Conservation (phyloP, 2,113 vertebrate species). For the Archilochus colubris region DNA sequence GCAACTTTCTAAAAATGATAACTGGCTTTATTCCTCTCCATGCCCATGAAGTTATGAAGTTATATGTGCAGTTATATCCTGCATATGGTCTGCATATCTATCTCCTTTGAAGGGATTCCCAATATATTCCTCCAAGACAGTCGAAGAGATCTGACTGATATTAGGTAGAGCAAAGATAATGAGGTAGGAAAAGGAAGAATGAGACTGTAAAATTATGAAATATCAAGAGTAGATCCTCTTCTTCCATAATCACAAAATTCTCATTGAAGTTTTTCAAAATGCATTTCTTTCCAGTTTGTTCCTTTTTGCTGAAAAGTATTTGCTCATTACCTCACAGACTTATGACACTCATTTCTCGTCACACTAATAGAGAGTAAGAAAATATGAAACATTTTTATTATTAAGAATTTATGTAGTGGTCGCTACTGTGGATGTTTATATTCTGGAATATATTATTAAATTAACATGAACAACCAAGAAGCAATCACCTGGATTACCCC, state of each 20-base stretch:
- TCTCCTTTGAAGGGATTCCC: not conserved
- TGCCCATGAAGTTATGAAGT: not conserved
- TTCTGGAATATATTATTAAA: not conserved
- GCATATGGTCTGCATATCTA: not conserved
- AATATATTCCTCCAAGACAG: not conserved
- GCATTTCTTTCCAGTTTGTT: not conserved
- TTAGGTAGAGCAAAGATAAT: not conserved
- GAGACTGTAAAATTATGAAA: not conserved
- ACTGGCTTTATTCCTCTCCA: not conserved
- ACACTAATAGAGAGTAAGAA: not conserved
- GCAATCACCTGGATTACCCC: not conserved
- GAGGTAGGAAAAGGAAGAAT: not conserved
- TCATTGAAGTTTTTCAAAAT: not conserved
- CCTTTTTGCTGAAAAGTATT: not conserved
- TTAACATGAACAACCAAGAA: not conserved
- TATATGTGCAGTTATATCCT: too few relatives aligned
- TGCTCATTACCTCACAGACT: not conserved
- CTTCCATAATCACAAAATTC: not conserved
- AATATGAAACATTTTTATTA: not conserved
- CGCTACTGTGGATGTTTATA: not conserved
- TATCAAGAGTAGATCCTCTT: not conserved
- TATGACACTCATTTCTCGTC: rapidly evolving
- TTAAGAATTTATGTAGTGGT: not conserved
- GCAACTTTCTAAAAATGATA: not conserved
- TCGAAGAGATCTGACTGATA: not conserved